Conservation (phyloP, 2,113 vertebrate species). For the Ctenomys sociabilis region DNA sequence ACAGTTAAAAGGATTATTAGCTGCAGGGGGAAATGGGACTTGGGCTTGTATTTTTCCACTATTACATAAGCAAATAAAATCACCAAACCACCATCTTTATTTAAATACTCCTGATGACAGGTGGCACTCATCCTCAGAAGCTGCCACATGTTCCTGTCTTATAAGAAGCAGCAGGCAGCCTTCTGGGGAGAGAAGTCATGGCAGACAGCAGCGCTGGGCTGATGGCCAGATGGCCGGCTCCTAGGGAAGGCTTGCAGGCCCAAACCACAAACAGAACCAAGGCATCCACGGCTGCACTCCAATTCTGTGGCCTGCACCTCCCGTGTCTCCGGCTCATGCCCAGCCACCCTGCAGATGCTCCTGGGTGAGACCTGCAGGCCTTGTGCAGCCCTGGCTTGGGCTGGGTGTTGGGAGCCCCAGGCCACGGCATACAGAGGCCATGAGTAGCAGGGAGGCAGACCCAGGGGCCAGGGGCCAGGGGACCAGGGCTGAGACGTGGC, state of each 20-base stretch:
- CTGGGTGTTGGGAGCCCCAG: background rate
- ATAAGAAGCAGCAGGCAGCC: background rate
- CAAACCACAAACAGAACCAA: background rate
- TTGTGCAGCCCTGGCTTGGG: background rate
- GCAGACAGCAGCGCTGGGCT: background rate
- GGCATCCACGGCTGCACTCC: accelerated
- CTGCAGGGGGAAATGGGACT: slow-evolving; percentile 30
- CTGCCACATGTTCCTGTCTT: background rate
- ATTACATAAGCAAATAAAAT: slow-evolving; percentile 55
- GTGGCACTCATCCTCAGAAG: accelerated
- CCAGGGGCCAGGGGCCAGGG: background rate
- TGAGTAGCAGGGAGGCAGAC: background rate
- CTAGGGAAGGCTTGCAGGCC: background rate
- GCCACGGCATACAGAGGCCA: background rate
- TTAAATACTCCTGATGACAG: background rate
- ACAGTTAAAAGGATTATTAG: slow-evolving; percentile 52
- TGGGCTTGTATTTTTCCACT: slow-evolving; percentile 55
- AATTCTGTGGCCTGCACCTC: accelerated
- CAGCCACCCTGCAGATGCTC: accelerated
- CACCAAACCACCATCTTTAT: background rate
- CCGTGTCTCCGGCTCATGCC: background rate
- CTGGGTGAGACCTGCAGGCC: accelerated
- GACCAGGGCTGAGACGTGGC: background rate
- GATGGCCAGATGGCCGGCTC: background rate
- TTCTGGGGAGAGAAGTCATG: background rate